Percentiles rank a stretch among this genome's conserved stretches.
phyloP scores from a whole-genome alignment of 2,888 invertebrate genomes.

The Lottia scabra region DNA sequence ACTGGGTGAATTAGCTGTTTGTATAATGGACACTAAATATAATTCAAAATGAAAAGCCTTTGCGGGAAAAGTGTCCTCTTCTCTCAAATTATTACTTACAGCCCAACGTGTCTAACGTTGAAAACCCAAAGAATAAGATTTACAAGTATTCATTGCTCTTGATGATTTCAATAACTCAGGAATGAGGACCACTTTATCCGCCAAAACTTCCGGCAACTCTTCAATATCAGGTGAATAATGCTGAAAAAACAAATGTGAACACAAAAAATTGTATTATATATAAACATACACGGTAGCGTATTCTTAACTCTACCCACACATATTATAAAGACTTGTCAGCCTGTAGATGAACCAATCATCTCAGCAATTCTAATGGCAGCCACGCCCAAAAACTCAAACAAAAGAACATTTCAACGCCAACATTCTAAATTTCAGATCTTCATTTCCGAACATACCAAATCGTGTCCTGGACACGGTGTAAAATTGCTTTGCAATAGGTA shows the following conservation, averaged over 20 bases:
- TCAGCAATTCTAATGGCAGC: not conserved
- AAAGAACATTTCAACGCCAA: constrained; percentile 18
- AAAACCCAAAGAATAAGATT: constrained; percentile 24
- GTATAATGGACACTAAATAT: constrained; percentile 29
- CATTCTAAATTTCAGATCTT: constrained; percentile 24
- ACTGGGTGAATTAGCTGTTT: constrained; percentile 25
- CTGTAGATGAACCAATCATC: no score
- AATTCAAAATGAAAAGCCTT: constrained; percentile 29
- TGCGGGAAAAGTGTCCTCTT: constrained; percentile 29
- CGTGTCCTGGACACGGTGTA: constrained; percentile 9
- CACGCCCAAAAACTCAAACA: not conserved
- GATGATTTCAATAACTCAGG: constrained; percentile 20
- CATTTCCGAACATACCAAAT: constrained; percentile 22
- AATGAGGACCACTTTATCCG: constrained; percentile 21
- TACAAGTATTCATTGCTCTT: constrained; percentile 15
- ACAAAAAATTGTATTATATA: not conserved
- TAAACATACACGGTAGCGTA: not conserved
- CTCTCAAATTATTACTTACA: constrained; percentile 11
- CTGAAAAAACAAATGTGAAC: constrained; percentile 24
- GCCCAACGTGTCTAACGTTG: constrained; percentile 26
- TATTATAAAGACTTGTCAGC: no score
- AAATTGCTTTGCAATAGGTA: constrained; percentile 22
- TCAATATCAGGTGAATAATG: constrained; percentile 11
- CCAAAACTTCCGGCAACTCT: constrained; percentile 22
- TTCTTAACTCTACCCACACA: not conserved